Percentiles rank a stretch among this genome's conserved stretches.
Conservation (phyloP, 2,888 invertebrate species). For the Plebejus argus region DNA sequence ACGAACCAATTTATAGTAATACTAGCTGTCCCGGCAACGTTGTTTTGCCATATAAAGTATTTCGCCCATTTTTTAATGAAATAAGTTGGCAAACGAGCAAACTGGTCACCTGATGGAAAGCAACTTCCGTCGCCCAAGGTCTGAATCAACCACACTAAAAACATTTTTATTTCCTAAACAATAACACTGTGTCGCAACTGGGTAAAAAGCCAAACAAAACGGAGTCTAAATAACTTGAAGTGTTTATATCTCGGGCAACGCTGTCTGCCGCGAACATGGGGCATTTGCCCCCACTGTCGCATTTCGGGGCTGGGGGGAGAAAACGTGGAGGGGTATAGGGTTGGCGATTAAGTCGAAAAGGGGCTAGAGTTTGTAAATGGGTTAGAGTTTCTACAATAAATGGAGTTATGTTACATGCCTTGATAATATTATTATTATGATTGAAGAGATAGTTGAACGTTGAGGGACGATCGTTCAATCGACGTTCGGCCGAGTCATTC, state of each 20-base stretch:
- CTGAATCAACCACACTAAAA: too few relatives aligned
- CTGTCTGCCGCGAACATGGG: neutral
- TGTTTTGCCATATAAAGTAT: too few relatives aligned
- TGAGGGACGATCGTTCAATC: too few relatives aligned
- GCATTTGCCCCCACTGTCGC: constrained; percentile 24
- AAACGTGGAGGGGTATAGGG: neutral
- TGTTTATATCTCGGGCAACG: constrained; percentile 21
- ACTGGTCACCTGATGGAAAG: too few relatives aligned
- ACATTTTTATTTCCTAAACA: too few relatives aligned
- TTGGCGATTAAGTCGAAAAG: neutral
- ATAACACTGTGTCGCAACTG: neutral
- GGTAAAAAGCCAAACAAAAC: neutral
- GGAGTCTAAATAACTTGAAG: neutral
- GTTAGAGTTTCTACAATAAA: neutral
- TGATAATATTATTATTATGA: too few relatives aligned
- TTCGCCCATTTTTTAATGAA: too few relatives aligned
- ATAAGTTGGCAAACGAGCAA: too few relatives aligned
- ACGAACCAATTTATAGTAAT: neutral
- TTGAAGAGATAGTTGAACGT: too few relatives aligned
- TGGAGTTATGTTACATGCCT: neutral
- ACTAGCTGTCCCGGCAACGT: neutral
- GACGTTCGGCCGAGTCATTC: too few relatives aligned
- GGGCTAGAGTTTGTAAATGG: neutral
- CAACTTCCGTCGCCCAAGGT: too few relatives aligned
- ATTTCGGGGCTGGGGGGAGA: constrained; percentile 31